phyloP scores from a whole-genome alignment of 2,113 vertebrate species.

The Genyomyrus donnyi region DNA sequence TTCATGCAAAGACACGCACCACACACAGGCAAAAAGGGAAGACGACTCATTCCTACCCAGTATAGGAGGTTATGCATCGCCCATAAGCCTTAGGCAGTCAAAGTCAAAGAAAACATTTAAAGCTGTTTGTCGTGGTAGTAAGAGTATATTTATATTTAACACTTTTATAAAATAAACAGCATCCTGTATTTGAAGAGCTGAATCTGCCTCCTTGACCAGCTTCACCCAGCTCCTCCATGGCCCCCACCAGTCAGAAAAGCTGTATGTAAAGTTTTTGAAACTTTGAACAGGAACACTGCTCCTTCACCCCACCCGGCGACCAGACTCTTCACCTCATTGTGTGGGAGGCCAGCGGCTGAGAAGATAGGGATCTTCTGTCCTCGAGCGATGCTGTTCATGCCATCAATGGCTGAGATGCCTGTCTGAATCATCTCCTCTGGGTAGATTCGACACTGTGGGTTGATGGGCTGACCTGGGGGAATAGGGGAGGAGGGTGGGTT shows the following conservation, averaged over 20 bases:
- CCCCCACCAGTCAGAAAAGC: neutral
- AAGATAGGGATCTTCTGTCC: slow-evolving; percentile 76
- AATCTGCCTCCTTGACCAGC: neutral
- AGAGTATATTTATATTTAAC: neutral
- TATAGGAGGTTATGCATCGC: neutral
- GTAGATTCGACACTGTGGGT: slow-evolving; percentile 73
- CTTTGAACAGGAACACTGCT: neutral
- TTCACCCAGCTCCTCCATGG: neutral
- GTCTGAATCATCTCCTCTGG: slow-evolving; percentile 77
- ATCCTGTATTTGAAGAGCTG: neutral
- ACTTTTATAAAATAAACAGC: neutral
- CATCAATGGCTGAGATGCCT: slow-evolving; percentile 70
- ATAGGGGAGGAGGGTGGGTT: neutral
- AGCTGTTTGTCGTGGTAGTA: neutral
- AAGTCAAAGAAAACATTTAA: neutral
- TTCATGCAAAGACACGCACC: neutral
- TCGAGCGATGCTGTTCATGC: slow-evolving; percentile 73
- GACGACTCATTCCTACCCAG: neutral
- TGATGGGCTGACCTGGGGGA: slow-evolving; percentile 66
- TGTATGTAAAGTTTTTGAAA: neutral
- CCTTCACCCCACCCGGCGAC: neutral
- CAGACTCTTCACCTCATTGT: slow-evolving; percentile 62
- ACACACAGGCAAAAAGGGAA: neutral
- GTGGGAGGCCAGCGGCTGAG: slow-evolving; percentile 69
- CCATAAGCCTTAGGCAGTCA: neutral